Percentiles rank a stretch among this genome's conserved stretches.
These are phyloP conservation scores for Escarpia spicata DNA, from an alignment of 2,888 invertebrate genomes.

Conservation along the genomic window DNA sequence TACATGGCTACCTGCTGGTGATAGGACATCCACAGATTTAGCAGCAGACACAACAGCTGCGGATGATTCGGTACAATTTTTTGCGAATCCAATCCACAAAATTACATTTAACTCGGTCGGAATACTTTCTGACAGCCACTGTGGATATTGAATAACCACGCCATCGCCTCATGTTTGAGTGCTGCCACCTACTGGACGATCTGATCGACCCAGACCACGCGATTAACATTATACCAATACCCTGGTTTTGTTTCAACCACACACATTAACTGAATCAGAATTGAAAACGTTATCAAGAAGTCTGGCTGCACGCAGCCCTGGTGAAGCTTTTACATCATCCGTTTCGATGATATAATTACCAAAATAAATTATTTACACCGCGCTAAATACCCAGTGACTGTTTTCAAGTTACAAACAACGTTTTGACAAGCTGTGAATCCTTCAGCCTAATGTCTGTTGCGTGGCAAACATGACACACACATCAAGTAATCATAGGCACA, in stretches of 20 bases:
- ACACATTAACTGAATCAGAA: not conserved
- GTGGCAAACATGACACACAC: not conserved
- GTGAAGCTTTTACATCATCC: not conserved
- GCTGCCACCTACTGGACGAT: no score
- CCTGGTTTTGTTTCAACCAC: not conserved
- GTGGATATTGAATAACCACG: no score
- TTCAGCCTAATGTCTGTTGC: not conserved
- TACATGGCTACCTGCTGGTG: not conserved
- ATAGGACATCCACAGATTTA: not conserved
- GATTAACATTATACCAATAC: not conserved
- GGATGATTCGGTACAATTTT: no score
- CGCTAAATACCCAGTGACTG: not conserved
- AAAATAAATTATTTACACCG: conserved; percentile 6
- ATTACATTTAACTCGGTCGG: no score
- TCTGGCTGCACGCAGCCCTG: not conserved
- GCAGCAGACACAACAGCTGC: no score
- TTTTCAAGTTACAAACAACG: not conserved
- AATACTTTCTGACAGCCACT: no score
- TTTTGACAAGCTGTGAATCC: not conserved
- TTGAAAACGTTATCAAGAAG: not conserved
- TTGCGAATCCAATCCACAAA: no score
- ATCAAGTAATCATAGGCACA: not conserved
- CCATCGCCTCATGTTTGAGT: no score
- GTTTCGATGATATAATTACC: not conserved
- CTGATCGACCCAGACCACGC: not conserved